A percentile compares a stretch with the other conserved stretches of the same genome.
These are phyloP conservation scores for Lasioglossum albipes DNA, from an alignment of 1,140 invertebrate genomes.

Conservation along the genomic window DNA sequence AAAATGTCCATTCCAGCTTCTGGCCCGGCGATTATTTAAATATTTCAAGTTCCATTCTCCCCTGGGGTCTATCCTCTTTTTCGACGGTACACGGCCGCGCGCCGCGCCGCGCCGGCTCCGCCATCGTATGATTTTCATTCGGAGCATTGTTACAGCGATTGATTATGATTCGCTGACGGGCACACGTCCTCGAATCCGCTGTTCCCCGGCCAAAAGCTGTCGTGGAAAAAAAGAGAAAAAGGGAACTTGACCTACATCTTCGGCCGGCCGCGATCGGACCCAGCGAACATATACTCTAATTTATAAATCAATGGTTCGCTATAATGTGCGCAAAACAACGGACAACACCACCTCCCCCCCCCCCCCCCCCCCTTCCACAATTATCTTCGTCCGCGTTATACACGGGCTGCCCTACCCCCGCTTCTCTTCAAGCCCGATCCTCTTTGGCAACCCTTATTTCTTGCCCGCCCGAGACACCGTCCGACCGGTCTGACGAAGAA, in stretches of 20 bases:
- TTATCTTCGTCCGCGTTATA: constrained; percentile 31
- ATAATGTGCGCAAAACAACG: constrained; percentile 30
- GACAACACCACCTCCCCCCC: background rate
- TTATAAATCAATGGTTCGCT: constrained; percentile 31
- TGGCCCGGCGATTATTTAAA: constrained; percentile 34
- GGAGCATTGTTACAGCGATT: no score
- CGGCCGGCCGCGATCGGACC: background rate
- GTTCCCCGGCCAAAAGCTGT: constrained; percentile 23
- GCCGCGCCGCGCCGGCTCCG: no score
- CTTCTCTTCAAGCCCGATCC: no score
- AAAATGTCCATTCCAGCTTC: constrained; percentile 31
- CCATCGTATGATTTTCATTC: no score
- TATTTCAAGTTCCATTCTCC: constrained; percentile 13
- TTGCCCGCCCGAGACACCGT: background rate
- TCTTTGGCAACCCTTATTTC: constrained; percentile 1
- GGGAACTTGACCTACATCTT: constrained; percentile 31
- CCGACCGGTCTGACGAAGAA: background rate
- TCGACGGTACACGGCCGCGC: background rate
- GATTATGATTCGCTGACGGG: background rate
- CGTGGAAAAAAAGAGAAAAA: background rate
- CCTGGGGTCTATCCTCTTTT: background rate
- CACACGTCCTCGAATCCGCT: background rate
- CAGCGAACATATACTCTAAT: constrained; percentile 31
- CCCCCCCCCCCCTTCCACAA: background rate
- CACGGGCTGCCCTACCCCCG: background rate